Evolutionary conservation across 1,140 invertebrate genomes (phyloP), one percentile per base, ranked within the genome.

Genomic region (Streblospio benedicti): DNA sequence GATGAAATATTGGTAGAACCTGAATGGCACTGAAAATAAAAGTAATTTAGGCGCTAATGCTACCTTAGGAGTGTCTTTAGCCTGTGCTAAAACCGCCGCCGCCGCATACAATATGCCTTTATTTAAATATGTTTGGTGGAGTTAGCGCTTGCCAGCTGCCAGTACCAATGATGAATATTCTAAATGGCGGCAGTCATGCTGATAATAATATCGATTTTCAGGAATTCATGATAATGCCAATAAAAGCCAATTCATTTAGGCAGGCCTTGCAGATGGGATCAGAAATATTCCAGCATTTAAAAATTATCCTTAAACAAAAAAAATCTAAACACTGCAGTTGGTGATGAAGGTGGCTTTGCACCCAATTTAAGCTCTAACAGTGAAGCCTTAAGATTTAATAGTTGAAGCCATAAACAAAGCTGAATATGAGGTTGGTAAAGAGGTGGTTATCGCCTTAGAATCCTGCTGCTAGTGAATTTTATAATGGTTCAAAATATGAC

Each of bases 161-260:
- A 4, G 43, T 55, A 23, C 61, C 67, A 18, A 66, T 66, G 63
- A 67, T 69, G 63, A 66, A 66, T 32, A 57, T 66, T 44, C 61
- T 66, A 30, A 66, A 66, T 49, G 65, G 65, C 53, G 65, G 65
- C 20, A 14, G 23, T 12, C 65, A 66, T 44, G 60, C 65, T 30
- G 63, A 66, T 33, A 69, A 68, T 44, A 27, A 20, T 30, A 23
- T 66, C 6, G 65, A 60, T 33, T 56, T 67, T 14, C 68, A 67
- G 57, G 73, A 75, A 57, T 75, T 79, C 58, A 79, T 79, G 74
- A 75, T 76, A 49, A 65, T 76, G 27, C 74, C 74, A 4, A 62
- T 70, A 27, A 56, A 63, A 20, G 67, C 64, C 4, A 2, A 31
- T 14, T 62, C 30, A 12, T 69, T 67, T 41, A 16, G 12, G 12